Conservation (phyloP, 2,888 invertebrate species). For the Ichneumon xanthorius region DNA sequence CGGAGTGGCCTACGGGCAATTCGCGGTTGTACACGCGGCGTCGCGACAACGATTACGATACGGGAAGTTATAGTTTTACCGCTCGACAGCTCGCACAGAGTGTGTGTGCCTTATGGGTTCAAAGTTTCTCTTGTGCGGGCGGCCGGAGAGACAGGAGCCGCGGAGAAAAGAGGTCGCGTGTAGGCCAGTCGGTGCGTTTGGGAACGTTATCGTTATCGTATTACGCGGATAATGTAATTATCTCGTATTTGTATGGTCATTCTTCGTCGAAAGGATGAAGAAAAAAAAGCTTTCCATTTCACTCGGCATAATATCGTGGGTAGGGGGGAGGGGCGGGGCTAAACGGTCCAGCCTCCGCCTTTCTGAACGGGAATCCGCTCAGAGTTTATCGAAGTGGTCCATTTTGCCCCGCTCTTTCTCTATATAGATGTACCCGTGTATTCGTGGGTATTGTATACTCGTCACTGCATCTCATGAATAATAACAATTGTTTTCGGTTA, state of each 20-base stretch:
- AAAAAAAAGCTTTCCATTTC: background rate
- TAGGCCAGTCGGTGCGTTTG: slow-evolving; percentile 53
- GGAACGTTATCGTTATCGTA: slow-evolving; percentile 28
- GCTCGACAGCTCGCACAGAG: background rate
- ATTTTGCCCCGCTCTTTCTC: background rate
- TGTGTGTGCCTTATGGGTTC: slow-evolving; percentile 31
- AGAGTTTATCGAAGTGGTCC: background rate
- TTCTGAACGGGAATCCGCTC: background rate
- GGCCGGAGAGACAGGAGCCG: slow-evolving; percentile 4
- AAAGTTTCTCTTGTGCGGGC: slow-evolving; percentile 53
- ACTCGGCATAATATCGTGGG: background rate
- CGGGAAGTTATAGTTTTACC: slow-evolving; percentile 21
- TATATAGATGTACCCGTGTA: background rate
- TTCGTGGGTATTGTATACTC: slow-evolving; percentile 4
- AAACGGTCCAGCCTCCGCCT: background rate
- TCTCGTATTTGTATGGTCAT: slow-evolving; percentile 13
- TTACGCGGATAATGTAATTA: slow-evolving; percentile 46
- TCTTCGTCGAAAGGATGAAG: slow-evolving; percentile 28
- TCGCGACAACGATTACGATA: slow-evolving; percentile 39
- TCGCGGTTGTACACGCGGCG: slow-evolving; percentile 29
- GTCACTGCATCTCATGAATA: slow-evolving; percentile 14
- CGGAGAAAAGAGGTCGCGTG: slow-evolving; percentile 35
- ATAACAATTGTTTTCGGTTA: slow-evolving; percentile 25
- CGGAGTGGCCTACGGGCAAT: slow-evolving; percentile 17
- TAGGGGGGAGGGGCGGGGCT: background rate